phyloP scores from a whole-genome alignment of 2,888 invertebrate species.

The Rosalia funebris region DNA sequence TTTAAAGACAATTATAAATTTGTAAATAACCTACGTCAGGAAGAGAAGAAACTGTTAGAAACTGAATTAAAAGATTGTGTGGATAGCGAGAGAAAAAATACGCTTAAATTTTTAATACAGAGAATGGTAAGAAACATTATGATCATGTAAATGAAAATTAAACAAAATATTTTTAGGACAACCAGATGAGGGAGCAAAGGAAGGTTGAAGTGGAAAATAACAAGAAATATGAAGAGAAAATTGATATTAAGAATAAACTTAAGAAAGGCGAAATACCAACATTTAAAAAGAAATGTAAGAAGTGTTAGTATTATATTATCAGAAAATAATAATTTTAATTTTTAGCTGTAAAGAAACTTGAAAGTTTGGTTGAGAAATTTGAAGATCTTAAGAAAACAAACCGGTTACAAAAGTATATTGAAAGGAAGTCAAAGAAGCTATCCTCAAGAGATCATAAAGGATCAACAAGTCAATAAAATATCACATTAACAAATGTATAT shows the following conservation, averaged over 20 bases:
- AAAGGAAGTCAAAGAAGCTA: conserved; percentile 82
- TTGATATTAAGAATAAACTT: conserved; percentile 69
- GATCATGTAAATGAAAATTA: background rate
- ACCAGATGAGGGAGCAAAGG: conserved; percentile 77
- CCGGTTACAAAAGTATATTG: conserved; percentile 82
- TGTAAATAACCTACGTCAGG: conserved; percentile 74
- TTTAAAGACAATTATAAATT: conserved; percentile 85
- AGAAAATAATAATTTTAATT: conserved; percentile 47
- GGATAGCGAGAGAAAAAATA: conserved; percentile 71
- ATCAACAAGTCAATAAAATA: conserved; percentile 18
- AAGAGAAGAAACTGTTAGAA: conserved; percentile 74
- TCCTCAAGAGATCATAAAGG: conserved; percentile 59
- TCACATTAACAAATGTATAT: background rate
- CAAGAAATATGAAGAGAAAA: conserved; percentile 67
- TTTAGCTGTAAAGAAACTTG: conserved; percentile 81
- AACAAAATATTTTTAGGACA: conserved; percentile 66
- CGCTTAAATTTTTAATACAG: conserved; percentile 78
- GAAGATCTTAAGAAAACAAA: conserved; percentile 82
- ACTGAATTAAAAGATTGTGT: conserved; percentile 70
- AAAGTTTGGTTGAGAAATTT: conserved; percentile 81
- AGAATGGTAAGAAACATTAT: conserved; percentile 66
- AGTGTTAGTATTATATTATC: background rate
- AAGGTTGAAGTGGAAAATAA: conserved; percentile 69
- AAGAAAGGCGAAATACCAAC: conserved; percentile 77
- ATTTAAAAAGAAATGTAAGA: conserved; percentile 78